phyloP scores from a whole-genome alignment of 2,797 vertebrate genomes.

The Callimico goeldii region DNA sequence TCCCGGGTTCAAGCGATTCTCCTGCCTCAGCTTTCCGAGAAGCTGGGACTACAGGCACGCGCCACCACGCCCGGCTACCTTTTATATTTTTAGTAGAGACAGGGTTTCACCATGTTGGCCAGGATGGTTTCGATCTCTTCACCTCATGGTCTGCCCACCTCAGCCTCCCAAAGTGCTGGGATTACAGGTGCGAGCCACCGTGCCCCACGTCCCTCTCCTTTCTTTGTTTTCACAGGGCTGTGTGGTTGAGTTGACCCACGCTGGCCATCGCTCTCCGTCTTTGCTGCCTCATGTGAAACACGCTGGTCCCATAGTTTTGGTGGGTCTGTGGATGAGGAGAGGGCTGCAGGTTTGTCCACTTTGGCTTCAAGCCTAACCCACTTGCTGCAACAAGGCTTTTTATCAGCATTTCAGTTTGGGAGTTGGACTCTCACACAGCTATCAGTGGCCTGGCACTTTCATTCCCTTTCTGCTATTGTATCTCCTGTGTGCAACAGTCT shows the following conservation, averaged over 20 bases:
- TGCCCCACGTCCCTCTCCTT: not conserved
- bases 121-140: too few relatives aligned
- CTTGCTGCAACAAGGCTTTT: not conserved
- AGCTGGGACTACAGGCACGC: too few relatives aligned
- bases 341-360: not conserved
- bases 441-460: not conserved
- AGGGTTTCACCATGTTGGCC: too few relatives aligned
- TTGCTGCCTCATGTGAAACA: not conserved
- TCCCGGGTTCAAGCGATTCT: too few relatives aligned
- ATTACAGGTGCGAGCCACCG: too few relatives aligned
- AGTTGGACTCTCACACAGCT: not conserved
- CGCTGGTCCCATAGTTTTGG: not conserved
- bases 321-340: not conserved
- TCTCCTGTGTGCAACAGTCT: not conserved
- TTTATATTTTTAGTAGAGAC: too few relatives aligned
- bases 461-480: not conserved
- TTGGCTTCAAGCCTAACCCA: not conserved
- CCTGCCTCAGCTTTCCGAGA: too few relatives aligned
- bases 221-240: not conserved
- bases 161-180: too few relatives aligned
- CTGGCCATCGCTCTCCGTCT: not conserved
- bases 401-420: not conserved
- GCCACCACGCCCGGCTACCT: too few relatives aligned
- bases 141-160: too few relatives aligned
- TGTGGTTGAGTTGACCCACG: not conserved